These are phyloP conservation scores for Alouatta palliata DNA, from an alignment of 2,113 vertebrate species.

Conservation along the genomic window DNA sequence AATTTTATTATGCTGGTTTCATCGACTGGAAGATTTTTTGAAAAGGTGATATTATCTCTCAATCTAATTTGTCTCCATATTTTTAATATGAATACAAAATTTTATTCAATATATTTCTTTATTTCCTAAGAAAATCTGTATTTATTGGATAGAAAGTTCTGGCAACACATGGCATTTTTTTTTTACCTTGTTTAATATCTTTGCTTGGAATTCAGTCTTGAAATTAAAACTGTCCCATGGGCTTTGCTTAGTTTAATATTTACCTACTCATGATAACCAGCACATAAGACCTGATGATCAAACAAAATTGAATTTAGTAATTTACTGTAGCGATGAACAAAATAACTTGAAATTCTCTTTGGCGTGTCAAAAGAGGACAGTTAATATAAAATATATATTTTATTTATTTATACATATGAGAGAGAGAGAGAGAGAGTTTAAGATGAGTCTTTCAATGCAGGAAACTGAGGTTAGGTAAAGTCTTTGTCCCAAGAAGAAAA, in stretches of 20 bases:
- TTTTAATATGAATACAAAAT: no score
- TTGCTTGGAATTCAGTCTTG: background rate
- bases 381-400: no score
- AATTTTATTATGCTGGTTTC: no score
- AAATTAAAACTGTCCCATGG: background rate
- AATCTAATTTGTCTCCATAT: no score
- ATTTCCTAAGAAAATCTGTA: no score
- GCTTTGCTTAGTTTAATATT: background rate
- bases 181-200: background rate
- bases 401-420: no score
- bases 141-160: background rate
- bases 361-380: background rate
- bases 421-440: background rate
- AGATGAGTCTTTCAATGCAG: background rate
- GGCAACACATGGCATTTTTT: no score
- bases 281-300: background rate
- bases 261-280: background rate
- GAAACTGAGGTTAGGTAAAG: background rate
- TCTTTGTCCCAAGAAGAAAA: background rate
- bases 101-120: no score
- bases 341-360: background rate
- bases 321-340: background rate
- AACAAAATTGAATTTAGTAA: background rate
- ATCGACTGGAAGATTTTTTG: no score
- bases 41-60: no score